Base-by-base conservation (phyloP, 2,888 invertebrate species). In the Hemicrepidius hirtus region DNA sequence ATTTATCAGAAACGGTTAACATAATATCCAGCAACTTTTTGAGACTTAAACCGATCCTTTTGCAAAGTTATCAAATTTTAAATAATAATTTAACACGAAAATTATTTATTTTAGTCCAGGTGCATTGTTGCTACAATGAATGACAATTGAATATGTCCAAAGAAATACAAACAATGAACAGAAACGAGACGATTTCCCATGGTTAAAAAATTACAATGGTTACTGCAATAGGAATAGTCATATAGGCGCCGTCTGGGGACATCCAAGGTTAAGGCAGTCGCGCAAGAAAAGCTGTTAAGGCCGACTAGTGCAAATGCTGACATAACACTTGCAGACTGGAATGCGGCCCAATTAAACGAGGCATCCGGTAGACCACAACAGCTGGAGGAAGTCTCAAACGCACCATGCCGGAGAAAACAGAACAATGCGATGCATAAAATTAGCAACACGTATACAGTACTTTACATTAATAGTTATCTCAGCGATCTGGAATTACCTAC, bases 341-440 rank as follows among this genome's bases (percentile, higher is more conserved):
- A 74, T 74, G 74, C 64, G 57, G 50, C 67, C 64, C 59, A 74
- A 74, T 74, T 74, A 74, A 67, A 74, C 40, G 49, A 59, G 21
- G 67, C 67, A 74, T 74, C 71, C 70, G 63, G 71, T 55, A 70
- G 46, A 63, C 37, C 67, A 63, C 74, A 67, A 55, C 74, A 71
- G 71, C 67, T 71, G 64, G 44, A 67, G 68, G 73, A 65, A 65
- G 49, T 67, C 44, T 49, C 57, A 60, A 59, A 73, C 50, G 37
- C 60, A 49, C 35, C 28, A 66, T 10, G 49, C 50, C 64, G 62
- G 50, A 50, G 62, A 57, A 59, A 46, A 24, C 35, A 67, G 24
- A 60, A 73, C 64, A 73, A 68, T 50, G 64, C 49, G 20, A 12
- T 65, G 67, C 41, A 50, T 60, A 66, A 66, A 65, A 71, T 70